Conservation (phyloP, 1,140 invertebrate species). For the Drosophila ficusphila region DNA sequence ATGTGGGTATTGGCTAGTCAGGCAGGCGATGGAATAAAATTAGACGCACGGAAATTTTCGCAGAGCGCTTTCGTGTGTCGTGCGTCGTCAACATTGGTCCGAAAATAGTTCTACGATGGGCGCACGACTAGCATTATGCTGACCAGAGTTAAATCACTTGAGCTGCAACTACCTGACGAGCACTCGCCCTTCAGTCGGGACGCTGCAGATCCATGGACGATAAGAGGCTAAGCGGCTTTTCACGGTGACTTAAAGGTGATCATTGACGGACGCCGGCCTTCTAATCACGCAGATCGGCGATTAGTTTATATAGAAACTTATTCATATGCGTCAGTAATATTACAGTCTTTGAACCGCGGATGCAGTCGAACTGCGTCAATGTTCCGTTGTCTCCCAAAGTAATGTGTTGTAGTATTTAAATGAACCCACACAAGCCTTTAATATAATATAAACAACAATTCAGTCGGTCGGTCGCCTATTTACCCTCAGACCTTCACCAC, state of each 20-base stretch:
- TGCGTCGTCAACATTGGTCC: background rate
- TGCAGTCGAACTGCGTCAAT: constrained; percentile 27
- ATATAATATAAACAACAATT: constrained; percentile 16
- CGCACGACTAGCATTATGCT: constrained; percentile 4
- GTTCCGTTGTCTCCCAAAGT: background rate
- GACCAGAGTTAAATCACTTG: constrained; percentile 2
- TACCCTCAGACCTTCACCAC: constrained; percentile 85
- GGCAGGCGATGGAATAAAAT: constrained; percentile 51
- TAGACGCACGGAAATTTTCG: constrained; percentile 63
- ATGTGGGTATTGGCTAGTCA: constrained; percentile 40
- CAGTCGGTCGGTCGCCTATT: constrained; percentile 6
- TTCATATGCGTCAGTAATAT: constrained; percentile 52
- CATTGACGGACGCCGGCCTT: background rate
- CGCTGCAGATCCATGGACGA: constrained; percentile 16
- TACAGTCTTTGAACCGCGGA: constrained; percentile 39
- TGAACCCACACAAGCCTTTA: constrained; percentile 11
- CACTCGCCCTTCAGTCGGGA: constrained; percentile 35
- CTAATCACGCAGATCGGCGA: constrained; percentile 22
- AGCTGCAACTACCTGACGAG: background rate
- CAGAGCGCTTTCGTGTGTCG: constrained; percentile 40
- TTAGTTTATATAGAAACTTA: constrained; percentile 20
- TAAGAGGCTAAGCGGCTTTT: constrained; percentile 38
- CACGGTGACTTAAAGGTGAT: constrained; percentile 80
- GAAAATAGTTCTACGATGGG: constrained; percentile 15
- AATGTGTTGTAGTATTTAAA: constrained; percentile 4